Percentiles rank a stretch among this genome's conserved stretches.
These are phyloP conservation scores for Drosophila aff. DNA, from an alignment of 1,140 invertebrate genomes.

Conservation along the genomic window DNA sequence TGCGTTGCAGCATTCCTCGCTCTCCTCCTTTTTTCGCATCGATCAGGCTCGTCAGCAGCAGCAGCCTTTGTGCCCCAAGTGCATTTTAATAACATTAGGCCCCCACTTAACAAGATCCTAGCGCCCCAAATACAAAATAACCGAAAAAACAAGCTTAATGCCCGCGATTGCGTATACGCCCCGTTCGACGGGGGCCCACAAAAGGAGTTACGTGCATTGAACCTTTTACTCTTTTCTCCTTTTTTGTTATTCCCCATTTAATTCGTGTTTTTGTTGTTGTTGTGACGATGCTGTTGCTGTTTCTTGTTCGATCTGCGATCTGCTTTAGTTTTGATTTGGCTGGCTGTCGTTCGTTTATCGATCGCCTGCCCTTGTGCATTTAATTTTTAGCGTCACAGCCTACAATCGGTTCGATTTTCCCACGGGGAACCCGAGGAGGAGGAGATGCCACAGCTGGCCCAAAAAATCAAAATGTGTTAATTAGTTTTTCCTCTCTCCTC, in stretches of 20 bases:
- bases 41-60: conserved; percentile 58
- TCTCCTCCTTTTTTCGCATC: conserved; percentile 9
- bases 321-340: conserved; percentile 80
- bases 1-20: conserved; percentile 60
- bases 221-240: conserved; percentile 46
- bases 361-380: conserved; percentile 73
- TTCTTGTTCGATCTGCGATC: not conserved
- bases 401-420: conserved; percentile 61
- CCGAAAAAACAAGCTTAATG: conserved; percentile 67
- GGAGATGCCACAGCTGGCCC: conserved; percentile 45
- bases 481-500: conserved; percentile 46
- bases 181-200: conserved; percentile 50
- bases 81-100: conserved; percentile 81
- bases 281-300: no score
- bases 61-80: conserved; percentile 48
- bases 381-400: conserved; percentile 81
- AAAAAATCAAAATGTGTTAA: conserved; percentile 72
- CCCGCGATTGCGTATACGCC: conserved; percentile 80
- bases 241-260: conserved; percentile 1
- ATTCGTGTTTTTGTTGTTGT: conserved; percentile 8
- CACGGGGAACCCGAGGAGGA: conserved; percentile 46
- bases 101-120: conserved; percentile 77
- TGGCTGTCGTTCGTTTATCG: conserved; percentile 60
- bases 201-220: conserved; percentile 67
- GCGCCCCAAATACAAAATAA: conserved; percentile 60